Evolutionary conservation across 2,113 vertebrate species (phyloP).

Genomic region (Heliornis fulica): DNA sequence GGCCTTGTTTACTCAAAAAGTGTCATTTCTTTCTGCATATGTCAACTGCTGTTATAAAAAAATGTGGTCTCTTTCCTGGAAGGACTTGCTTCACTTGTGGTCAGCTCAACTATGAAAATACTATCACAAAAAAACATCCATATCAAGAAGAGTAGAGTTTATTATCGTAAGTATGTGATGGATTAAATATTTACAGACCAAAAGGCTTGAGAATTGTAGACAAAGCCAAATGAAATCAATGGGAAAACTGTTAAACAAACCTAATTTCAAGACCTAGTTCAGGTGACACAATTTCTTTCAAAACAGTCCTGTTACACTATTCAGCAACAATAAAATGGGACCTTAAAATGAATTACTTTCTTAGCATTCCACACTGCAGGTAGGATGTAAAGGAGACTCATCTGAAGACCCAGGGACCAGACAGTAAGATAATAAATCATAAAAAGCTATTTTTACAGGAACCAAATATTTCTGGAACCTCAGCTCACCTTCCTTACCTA

Average conservation of each 20-base stretch:
- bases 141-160: background rate
- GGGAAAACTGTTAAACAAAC: background rate
- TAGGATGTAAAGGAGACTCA: background rate
- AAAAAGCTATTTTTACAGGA: background rate
- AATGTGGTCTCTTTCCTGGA: fast-evolving
- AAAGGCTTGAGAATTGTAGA: background rate
- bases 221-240: background rate
- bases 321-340: background rate
- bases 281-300: background rate
- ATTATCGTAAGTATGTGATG: background rate
- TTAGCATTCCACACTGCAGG: background rate
- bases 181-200: background rate
- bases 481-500: background rate
- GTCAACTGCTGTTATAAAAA: background rate
- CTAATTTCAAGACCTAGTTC: background rate
- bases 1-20: background rate
- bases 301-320: background rate
- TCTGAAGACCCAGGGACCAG: background rate
- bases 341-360: background rate
- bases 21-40: background rate
- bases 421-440: background rate
- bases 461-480: background rate
- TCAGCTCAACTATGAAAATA: background rate
- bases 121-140: background rate
- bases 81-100: background rate